Evolutionary conservation across 2,113 vertebrate genomes (phyloP), one percentile per base, ranked within the genome.

Genomic region (Chamaea fasciata): DNA sequence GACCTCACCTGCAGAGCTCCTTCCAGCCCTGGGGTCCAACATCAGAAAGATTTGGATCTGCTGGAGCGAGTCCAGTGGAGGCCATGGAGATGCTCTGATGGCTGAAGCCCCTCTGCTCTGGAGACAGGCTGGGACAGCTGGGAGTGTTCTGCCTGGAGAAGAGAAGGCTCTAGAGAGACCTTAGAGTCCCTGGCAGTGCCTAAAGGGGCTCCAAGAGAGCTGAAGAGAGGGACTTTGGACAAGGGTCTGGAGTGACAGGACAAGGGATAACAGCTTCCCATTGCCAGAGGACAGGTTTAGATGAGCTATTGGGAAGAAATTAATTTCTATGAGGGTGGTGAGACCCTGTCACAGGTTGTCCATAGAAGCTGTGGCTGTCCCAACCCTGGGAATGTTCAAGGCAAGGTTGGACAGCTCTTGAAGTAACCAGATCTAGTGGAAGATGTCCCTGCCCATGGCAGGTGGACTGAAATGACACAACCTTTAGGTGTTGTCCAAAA

Each of bases 31-130:
- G 70, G 11, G 4, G 4, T n/a, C 42, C 20, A 35, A 16, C 30
- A 41, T n/a, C 23, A 65, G 41, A 24, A 55, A 37, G 22, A 26
- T 1, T 1, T 13, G 6, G 30, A 71, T 4, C n/a, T 64, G 14
- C 3, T 56, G 41, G 20, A 31, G 35, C 0, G 0, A 56, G 13
- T 11, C 30, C 30, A 47, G 16, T 4, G 26, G 30, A 71, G 6
- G 35, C 11, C 57, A 42, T 1, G 1, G n/a, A 64, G 16, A 3
- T 88, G n/a, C 2, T 64, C 23, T 7, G 3, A 55, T 11, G 14
- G 13, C 30, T 41, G 41, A 0, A 79, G n/a, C 5, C 6, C 23
- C n/a, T 63, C 10, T 87, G 39, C 28, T 53, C 23, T 55, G 39
- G 20, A 47, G n/a, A 16, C n/a, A 41, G 41, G 37, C 37, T 67